Evolutionary conservation across 2,888 invertebrate genomes (phyloP), one percentile per base, ranked within the genome.

Genomic region (Drosophila quinaria): DNA sequence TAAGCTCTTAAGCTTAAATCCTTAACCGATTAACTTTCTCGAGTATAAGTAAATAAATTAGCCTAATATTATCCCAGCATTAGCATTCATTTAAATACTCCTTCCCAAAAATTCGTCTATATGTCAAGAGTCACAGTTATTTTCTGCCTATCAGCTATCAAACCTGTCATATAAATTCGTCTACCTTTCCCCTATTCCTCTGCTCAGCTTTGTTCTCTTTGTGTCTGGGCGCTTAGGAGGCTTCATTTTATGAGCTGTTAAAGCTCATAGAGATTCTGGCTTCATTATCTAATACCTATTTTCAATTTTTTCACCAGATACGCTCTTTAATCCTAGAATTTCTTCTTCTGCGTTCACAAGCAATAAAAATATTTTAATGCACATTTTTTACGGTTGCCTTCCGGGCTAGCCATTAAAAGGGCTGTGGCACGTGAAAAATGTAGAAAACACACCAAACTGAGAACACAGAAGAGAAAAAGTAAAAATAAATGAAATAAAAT

Each of bases 341-440:
- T 65, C 44, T 55, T 52, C 35, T 50, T 49, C 41, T 47, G 49
- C 73, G 61, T 56, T 55, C 29, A 60, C 64, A 25, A 65, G 85
- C 80, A 86, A 87, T 86, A 86, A 87, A 86, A 87, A 86, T 85
- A 86, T 86, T 86, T 86, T 87, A 87, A 86, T 86, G 85, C 80
- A 76, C 59, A 67, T 76, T 76, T 76, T 73, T 81, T 84, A 80
- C 67, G 61, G 68, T 68, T 60, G 67, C 71, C 74, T 54, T 63
- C 47, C 58, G 77, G 55, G 73, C 63, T 71, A 64, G 33, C 82
- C 81, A 83, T 83, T 82, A 85, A 83, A 83, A 82, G 81, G 83
- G 79, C 80, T 85, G 46, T 54, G 68, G 69, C 65, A 81, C 77
- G 81, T 76, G 73, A 56, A 75, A 64, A 52, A 72, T 58, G 72